A percentile compares a stretch with the other conserved stretches of the same genome.
Conservation (phyloP, 2,113 vertebrate genomes). For the Bungarus multicinctus region DNA sequence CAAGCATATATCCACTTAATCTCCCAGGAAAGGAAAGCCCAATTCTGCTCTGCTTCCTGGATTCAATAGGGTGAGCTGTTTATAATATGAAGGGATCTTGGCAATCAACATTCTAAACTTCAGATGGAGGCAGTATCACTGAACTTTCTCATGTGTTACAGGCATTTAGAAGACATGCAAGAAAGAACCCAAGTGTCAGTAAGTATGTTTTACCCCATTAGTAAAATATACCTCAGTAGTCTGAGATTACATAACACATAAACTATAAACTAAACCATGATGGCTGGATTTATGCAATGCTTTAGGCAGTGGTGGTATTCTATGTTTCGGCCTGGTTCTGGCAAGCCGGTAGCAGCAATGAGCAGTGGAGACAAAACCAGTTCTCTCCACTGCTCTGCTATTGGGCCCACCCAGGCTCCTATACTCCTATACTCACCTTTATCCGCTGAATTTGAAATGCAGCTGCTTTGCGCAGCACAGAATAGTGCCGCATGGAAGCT, state of each 20-base stretch:
- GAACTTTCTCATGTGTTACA: background rate
- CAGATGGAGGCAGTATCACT: background rate
- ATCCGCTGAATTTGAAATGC: too few species aligned
- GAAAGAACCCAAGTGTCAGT: background rate
- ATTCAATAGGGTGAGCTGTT: background rate
- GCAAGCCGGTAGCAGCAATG: too few species aligned
- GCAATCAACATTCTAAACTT: background rate
- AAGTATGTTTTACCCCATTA: background rate
- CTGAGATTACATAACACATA: background rate
- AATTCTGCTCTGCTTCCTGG: background rate
- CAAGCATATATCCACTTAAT: background rate
- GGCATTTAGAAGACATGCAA: background rate
- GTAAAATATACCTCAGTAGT: background rate
- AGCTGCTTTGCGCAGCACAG: too few species aligned
- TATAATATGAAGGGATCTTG: background rate
- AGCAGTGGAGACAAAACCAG: too few species aligned
- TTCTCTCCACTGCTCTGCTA: too few species aligned
- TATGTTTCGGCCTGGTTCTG: too few species aligned
- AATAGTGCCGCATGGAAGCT: too few species aligned
- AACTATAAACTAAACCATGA: background rate
- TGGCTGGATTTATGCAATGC: background rate
- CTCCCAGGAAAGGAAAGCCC: background rate
- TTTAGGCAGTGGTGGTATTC: background rate
- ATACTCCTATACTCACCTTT: too few species aligned
- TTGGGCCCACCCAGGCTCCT: too few species aligned